These are phyloP conservation scores for Diloba caeruleocephala DNA, from an alignment of 2,888 invertebrate species.

Conservation along the genomic window DNA sequence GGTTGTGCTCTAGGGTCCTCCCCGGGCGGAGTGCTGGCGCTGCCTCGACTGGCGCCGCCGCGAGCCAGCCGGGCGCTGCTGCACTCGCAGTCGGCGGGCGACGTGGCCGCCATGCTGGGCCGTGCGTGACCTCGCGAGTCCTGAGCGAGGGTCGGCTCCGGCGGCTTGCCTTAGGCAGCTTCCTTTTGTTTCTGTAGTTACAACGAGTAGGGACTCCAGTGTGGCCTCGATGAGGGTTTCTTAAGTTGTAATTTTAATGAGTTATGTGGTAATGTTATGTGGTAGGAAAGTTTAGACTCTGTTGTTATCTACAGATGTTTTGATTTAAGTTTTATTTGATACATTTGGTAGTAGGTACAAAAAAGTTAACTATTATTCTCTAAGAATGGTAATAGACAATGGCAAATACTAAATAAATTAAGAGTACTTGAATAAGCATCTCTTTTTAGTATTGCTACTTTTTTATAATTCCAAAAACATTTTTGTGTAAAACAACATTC, in stretches of 20 bases:
- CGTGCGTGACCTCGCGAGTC: slow-evolving; percentile 88
- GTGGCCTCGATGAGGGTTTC: slow-evolving; percentile 36
- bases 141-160: slow-evolving; percentile 68
- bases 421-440: too few species aligned
- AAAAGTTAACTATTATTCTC: too few species aligned
- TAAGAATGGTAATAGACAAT: too few species aligned
- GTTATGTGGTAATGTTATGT: too few species aligned
- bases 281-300: too few species aligned
- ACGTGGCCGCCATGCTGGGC: slow-evolving; percentile 91
- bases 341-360: too few species aligned
- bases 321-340: too few species aligned
- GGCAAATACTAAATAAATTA: too few species aligned
- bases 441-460: too few species aligned
- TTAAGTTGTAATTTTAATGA: background rate
- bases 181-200: slow-evolving; percentile 27
- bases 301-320: too few species aligned
- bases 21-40: slow-evolving; percentile 84
- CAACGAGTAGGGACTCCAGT: slow-evolving; percentile 35
- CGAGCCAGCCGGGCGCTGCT: slow-evolving; percentile 81
- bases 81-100: slow-evolving; percentile 91
- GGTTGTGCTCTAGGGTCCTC: slow-evolving; percentile 81
- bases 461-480: too few species aligned
- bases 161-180: slow-evolving; percentile 54
- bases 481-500: too few species aligned
- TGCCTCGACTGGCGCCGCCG: slow-evolving; percentile 77